These are phyloP conservation scores for Parauchenoglanis ngamensis DNA, from an alignment of 2,797 vertebrate genomes.

Conservation along the genomic window DNA sequence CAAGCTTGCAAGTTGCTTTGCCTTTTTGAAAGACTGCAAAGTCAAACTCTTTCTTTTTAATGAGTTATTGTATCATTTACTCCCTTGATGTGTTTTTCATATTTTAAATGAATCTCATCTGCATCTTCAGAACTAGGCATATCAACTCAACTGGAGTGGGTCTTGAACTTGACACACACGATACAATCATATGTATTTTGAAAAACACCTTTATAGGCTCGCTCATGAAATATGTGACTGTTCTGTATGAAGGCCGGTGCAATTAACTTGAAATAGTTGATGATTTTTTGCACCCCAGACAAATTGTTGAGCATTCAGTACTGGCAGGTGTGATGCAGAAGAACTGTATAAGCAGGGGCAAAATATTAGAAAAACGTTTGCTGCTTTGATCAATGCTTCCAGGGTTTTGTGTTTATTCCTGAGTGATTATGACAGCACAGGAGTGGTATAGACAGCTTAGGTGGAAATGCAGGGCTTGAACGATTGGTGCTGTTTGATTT, in stretches of 20 bases:
- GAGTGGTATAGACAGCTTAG: background rate
- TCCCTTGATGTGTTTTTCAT: background rate
- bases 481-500: slow-evolving; percentile 61
- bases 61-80: background rate
- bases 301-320: background rate
- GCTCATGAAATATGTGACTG: slow-evolving; percentile 9
- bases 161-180: background rate
- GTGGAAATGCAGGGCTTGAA: background rate
- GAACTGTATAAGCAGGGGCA: background rate
- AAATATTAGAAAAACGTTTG: slow-evolving; percentile 24
- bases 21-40: background rate
- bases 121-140: background rate
- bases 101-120: background rate
- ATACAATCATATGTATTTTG: background rate
- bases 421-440: background rate
- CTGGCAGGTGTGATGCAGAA: background rate
- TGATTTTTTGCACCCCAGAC: slow-evolving; percentile 15
- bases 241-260: slow-evolving; percentile 15
- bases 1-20: background rate
- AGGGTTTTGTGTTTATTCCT: slow-evolving; percentile 17
- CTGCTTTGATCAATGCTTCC: slow-evolving; percentile 4
- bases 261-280: slow-evolving; percentile 28
- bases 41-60: background rate
- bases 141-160: background rate
- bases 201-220: background rate